phyloP scores from a whole-genome alignment of 2,888 invertebrate species.

The Lysandra coridon region DNA sequence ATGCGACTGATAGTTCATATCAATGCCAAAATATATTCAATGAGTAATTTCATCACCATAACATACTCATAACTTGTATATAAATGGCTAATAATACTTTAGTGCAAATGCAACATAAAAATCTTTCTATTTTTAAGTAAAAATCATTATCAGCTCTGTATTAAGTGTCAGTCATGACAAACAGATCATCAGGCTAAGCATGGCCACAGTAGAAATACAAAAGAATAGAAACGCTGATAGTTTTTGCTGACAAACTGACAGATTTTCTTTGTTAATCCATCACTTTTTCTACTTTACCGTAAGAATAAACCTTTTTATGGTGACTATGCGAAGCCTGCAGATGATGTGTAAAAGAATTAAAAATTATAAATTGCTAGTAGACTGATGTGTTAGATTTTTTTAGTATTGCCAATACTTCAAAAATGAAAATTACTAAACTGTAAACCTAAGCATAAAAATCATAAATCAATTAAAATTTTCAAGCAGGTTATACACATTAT shows the following conservation, averaged over 20 bases:
- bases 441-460: not conserved
- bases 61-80: not conserved
- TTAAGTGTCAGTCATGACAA: too few relatives aligned
- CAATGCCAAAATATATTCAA: not conserved
- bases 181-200: too few relatives aligned
- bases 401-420: not conserved
- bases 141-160: not conserved
- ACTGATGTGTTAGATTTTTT: not conserved
- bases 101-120: not conserved
- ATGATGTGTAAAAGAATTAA: not conserved
- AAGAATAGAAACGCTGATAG: too few relatives aligned
- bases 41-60: not conserved
- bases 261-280: too few relatives aligned
- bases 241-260: too few relatives aligned
- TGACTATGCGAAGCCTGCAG: not conserved
- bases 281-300: too few relatives aligned
- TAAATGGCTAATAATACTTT: not conserved
- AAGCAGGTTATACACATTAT: not conserved
- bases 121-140: not conserved
- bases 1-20: not conserved
- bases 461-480: not conserved
- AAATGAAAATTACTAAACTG: not conserved
- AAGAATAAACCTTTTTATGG: not conserved
- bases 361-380: not conserved
- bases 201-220: too few relatives aligned